A percentile compares a stretch with the other conserved stretches of the same genome.
These are phyloP conservation scores for Sisor rabdophorus DNA, from an alignment of 2,113 vertebrate species.

Conservation along the genomic window DNA sequence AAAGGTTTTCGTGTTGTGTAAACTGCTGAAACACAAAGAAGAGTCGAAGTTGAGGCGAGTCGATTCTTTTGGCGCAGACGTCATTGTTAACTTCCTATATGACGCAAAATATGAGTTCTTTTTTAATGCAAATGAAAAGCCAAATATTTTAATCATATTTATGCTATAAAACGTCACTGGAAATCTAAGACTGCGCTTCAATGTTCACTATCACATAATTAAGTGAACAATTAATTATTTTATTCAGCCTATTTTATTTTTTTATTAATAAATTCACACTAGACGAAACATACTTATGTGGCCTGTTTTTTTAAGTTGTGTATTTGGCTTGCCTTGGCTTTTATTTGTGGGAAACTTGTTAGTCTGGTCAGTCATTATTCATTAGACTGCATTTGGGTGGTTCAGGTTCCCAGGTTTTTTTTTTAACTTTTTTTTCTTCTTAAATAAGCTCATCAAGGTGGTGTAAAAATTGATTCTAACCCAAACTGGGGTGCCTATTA, in stretches of 20 bases:
- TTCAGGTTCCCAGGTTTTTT: neutral
- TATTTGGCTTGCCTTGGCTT: neutral
- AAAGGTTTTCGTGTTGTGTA: neutral
- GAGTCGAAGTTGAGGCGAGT: neutral
- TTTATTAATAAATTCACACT: neutral
- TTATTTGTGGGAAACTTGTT: neutral
- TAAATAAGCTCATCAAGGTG: no score
- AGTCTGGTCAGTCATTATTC: neutral
- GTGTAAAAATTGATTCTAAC: no score
- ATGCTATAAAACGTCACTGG: neutral
- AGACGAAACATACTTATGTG: neutral
- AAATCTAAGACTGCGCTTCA: neutral
- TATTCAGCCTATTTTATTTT: neutral
- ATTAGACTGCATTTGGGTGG: neutral
- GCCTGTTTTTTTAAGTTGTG: neutral
- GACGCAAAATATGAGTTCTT: neutral
- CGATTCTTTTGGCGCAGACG: neutral
- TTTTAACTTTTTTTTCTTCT: neutral
- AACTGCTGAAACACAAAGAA: neutral
- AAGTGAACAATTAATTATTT: neutral
- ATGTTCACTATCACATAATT: neutral
- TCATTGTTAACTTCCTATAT: conserved; percentile 20
- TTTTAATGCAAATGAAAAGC: neutral
- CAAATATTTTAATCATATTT: neutral
- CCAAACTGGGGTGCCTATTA: neutral